phyloP scores from a whole-genome alignment of 1,140 invertebrate species.

The Spodoptera frugiperda region DNA sequence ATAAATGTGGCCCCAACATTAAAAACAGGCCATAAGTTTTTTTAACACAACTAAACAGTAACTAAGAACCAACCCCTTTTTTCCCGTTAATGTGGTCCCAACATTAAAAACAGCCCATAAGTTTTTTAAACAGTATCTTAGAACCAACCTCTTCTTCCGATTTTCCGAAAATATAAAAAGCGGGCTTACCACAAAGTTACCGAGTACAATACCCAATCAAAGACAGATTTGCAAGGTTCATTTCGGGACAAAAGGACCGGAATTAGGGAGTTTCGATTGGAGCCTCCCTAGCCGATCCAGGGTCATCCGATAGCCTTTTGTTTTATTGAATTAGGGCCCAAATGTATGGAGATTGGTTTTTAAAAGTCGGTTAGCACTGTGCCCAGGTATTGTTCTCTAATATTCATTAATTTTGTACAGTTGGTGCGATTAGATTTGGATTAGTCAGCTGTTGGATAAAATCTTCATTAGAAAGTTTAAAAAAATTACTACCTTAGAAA shows the following conservation, averaged over 20 bases:
- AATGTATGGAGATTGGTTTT: conserved; percentile 24
- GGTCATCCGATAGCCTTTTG: conserved; percentile 16
- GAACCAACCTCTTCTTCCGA: background rate
- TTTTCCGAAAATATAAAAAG: background rate
- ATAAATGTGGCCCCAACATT: too few species aligned
- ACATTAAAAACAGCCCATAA: too few species aligned
- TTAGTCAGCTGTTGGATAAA: too few species aligned
- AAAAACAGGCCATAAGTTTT: too few species aligned
- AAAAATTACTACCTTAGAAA: too few species aligned
- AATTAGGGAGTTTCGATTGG: background rate
- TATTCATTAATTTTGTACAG: too few species aligned
- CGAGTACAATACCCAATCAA: conserved; percentile 4
- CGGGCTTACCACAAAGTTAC: conserved; percentile 6
- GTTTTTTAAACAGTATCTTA: too few species aligned
- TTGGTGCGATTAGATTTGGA: too few species aligned
- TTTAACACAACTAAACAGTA: too few species aligned
- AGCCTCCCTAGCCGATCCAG: background rate
- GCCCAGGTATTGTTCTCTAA: background rate
- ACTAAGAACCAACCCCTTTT: background rate
- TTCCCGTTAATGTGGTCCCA: too few species aligned
- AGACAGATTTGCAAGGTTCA: conserved; percentile 22
- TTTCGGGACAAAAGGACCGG: conserved; percentile 7
- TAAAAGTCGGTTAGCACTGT: background rate
- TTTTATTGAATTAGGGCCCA: conserved; percentile 7
- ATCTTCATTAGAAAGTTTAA: too few species aligned